Percentiles rank a stretch among this genome's conserved stretches.
Conservation (phyloP, 2,113 vertebrate genomes). For the Pterophyllum scalare region DNA sequence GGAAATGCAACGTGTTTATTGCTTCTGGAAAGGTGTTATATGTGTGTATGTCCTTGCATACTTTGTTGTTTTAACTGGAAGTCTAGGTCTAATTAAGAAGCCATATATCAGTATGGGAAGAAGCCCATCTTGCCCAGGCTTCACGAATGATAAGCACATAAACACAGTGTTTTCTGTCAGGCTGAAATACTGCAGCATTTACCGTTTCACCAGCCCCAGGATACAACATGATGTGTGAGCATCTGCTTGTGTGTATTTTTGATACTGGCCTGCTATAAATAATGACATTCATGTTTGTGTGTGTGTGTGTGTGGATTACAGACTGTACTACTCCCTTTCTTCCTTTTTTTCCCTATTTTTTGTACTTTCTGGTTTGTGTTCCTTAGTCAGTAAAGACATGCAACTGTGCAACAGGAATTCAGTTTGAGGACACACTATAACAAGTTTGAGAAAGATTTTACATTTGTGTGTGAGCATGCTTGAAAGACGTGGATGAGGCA, state of each 20-base stretch:
- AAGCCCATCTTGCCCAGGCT: slow-evolving; percentile 32
- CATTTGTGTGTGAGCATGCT: slow-evolving; percentile 2
- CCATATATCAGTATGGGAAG: slow-evolving; percentile 59
- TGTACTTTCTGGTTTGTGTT: neutral
- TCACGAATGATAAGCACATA: slow-evolving; percentile 52
- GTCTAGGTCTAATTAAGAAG: slow-evolving; percentile 60
- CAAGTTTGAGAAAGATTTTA: neutral
- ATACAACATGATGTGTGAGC: slow-evolving; percentile 36
- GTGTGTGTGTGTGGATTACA: neutral
- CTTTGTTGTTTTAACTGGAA: slow-evolving; percentile 17
- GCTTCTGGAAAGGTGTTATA: neutral
- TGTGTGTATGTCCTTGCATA: neutral
- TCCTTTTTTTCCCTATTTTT: neutral
- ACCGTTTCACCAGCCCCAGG: slow-evolving; percentile 45
- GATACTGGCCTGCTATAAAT: slow-evolving; percentile 34
- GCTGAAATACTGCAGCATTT: slow-evolving; percentile 69
- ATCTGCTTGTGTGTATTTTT: slow-evolving; percentile 36
- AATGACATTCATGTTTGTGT: slow-evolving; percentile 3
- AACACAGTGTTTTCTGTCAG: slow-evolving; percentile 58
- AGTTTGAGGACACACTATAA: neutral
- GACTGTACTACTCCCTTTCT: too few species aligned
- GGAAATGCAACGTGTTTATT: slow-evolving; percentile 5
- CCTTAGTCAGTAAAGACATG: slow-evolving; percentile 25
- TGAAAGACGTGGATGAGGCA: neutral
- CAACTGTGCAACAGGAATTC: neutral